Percentiles rank a stretch among this genome's conserved stretches.
These are phyloP conservation scores for Deroplatys truncata DNA, from an alignment of 2,888 invertebrate genomes.

Conservation along the genomic window DNA sequence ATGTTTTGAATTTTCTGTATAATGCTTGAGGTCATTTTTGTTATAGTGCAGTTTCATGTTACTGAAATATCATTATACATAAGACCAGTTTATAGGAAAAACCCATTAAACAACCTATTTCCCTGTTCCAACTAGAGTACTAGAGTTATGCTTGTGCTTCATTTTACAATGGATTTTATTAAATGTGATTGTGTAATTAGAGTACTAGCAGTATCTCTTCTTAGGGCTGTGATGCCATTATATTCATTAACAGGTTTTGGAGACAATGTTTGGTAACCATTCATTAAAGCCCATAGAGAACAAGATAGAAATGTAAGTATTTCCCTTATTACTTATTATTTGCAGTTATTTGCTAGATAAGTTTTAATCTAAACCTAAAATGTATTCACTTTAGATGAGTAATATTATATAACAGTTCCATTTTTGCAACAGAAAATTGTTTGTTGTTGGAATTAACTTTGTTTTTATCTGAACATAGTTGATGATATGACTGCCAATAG, in stretches of 20 bases:
- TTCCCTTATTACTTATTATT: not conserved
- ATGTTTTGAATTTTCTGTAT: not conserved
- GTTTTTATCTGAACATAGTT: no score
- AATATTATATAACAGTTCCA: no score
- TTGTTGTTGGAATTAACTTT: no score
- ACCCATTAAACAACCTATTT: not conserved
- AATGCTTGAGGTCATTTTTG: not conserved
- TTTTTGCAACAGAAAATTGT: no score
- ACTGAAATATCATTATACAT: not conserved
- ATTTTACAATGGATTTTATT: not conserved
- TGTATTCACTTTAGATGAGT: no score
- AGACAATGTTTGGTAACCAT: not conserved
- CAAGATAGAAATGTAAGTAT: not conserved
- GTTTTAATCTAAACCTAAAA: no score
- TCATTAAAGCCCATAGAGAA: not conserved
- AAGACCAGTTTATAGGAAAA: not conserved
- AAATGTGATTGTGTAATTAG: not conserved
- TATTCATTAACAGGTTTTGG: not conserved
- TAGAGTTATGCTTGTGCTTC: not conserved
- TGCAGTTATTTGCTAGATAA: no score
- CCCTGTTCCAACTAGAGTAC: not conserved
- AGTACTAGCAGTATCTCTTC: not conserved
- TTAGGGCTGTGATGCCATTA: not conserved
- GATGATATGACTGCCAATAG: no score
- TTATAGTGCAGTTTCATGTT: not conserved